phyloP scores from a whole-genome alignment of 2,888 invertebrate species.

The Boloria selene region DNA sequence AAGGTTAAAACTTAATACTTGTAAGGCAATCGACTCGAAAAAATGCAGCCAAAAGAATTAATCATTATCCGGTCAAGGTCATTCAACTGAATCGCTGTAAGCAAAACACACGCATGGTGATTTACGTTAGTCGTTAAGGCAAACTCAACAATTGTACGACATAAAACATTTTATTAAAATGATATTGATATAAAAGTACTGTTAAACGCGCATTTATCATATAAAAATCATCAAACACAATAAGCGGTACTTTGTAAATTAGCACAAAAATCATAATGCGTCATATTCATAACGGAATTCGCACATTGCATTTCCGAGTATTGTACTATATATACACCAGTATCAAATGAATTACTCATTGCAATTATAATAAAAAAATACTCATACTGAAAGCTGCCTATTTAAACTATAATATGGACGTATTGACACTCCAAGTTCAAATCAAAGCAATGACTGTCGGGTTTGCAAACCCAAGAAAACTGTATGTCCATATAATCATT shows the following conservation, averaged over 20 bases:
- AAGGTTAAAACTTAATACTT: constrained; percentile 50
- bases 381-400: not conserved
- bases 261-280: constrained; percentile 46
- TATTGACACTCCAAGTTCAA: not conserved
- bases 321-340: constrained; percentile 28
- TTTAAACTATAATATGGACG: not conserved
- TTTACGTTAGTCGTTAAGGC: constrained; percentile 2
- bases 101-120: constrained; percentile 20
- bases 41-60: constrained; percentile 54
- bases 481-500: constrained; percentile 39
- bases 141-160: not conserved
- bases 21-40: constrained; percentile 57
- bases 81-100: constrained; percentile 15
- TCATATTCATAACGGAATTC: constrained; percentile 46
- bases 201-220: not conserved
- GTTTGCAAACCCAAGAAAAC: constrained; percentile 34
- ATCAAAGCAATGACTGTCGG: constrained; percentile 30
- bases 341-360: constrained; percentile 36
- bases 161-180: not conserved
- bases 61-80: constrained; percentile 61
- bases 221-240: constrained; percentile 3
- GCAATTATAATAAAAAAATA: constrained; percentile 15
- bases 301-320: constrained; percentile 44
- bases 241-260: constrained; percentile 35
- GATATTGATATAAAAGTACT: constrained; percentile 6